These are phyloP conservation scores for Microtus obscurus DNA, from an alignment of 2,797 vertebrate genomes.

Conservation along the genomic window DNA sequence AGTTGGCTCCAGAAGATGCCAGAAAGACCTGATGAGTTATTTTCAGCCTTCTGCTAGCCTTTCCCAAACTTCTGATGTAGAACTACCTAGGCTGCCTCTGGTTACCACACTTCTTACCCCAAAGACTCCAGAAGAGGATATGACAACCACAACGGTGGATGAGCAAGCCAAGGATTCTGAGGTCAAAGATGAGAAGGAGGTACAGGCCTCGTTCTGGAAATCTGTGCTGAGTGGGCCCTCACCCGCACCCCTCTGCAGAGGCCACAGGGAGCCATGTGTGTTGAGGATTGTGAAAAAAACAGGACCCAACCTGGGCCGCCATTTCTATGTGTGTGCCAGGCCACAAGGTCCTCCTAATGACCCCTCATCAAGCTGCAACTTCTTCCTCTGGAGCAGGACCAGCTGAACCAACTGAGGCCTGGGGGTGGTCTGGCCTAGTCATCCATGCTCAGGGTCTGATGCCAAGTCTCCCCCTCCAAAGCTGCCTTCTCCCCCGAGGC, in stretches of 20 bases:
- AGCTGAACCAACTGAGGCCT: conserved; percentile 25
- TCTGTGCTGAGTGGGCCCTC: conserved; percentile 90
- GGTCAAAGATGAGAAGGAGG: conserved; percentile 46
- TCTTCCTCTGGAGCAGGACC: conserved; percentile 90
- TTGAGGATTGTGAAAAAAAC: conserved; percentile 93
- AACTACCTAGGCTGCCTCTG: conserved; percentile 12
- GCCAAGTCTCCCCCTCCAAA: not conserved
- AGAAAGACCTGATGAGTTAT: conserved; percentile 90
- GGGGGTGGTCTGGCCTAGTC: not conserved
- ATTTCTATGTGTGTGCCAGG: conserved; percentile 93
- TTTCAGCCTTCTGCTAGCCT: conserved; percentile 88
- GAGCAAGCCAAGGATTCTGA: conserved; percentile 4
- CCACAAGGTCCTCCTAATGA: conserved; percentile 92
- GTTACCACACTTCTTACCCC: not conserved
- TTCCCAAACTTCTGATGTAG: conserved; percentile 26
- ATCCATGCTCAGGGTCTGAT: not conserved
- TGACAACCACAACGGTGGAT: not conserved
- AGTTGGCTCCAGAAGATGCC: conserved; percentile 79
- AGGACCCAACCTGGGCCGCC: conserved; percentile 92
- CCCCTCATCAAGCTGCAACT: conserved; percentile 90
- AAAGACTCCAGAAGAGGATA: not conserved
- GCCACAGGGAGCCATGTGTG: conserved; percentile 93
- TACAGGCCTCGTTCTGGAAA: conserved; percentile 90
- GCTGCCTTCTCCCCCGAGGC: not conserved
- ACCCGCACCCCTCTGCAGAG: conserved; percentile 89